Evolutionary conservation across 1,140 invertebrate genomes (phyloP).

Genomic region (Probaryconus sp.): DNA sequence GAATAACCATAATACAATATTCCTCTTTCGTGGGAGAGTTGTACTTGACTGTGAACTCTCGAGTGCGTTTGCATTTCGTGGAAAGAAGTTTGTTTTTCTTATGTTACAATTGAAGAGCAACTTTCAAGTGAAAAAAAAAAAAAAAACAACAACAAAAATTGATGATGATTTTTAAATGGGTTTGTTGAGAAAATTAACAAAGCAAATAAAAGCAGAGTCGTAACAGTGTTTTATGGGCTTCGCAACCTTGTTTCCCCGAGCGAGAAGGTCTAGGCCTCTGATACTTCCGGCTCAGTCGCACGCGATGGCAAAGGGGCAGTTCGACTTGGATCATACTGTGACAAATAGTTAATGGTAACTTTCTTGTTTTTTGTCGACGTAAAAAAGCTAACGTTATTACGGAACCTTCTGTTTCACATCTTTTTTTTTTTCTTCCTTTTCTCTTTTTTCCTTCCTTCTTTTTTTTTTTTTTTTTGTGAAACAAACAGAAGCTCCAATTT

Average conservation of each 20-base stretch:
- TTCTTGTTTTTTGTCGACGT: conserved; percentile 9
- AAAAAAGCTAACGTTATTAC: conserved; percentile 29
- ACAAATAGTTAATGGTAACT: conserved; percentile 60
- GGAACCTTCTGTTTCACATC: conserved; percentile 22
- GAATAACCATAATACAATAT: conserved; percentile 62
- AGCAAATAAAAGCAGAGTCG: too few species aligned
- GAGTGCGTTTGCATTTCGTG: too few species aligned
- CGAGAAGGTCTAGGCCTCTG: conserved; percentile 63
- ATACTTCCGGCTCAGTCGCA: conserved; percentile 61
- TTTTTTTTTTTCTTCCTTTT: too few species aligned
- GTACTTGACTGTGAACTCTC: conserved; percentile 60
- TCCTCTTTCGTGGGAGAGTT: conserved; percentile 60
- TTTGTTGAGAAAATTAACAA: too few species aligned
- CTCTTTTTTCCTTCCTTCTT: too few species aligned
- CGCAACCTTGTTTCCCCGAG: conserved; percentile 71
- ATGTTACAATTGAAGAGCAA: too few species aligned
- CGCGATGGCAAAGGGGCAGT: conserved; percentile 62
- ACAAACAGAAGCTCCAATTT: neutral
- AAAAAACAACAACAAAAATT: too few species aligned
- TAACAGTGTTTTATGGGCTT: conserved; percentile 64
- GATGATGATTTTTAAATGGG: too few species aligned
- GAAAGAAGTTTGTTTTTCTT: too few species aligned
- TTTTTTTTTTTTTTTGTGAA: too few species aligned
- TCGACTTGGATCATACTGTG: conserved; percentile 68
- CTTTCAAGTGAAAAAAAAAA: too few species aligned